Evolutionary conservation across 2,113 vertebrate species (phyloP), one percentile per base, ranked within the genome.

Genomic region (Ptyas mucosa): DNA sequence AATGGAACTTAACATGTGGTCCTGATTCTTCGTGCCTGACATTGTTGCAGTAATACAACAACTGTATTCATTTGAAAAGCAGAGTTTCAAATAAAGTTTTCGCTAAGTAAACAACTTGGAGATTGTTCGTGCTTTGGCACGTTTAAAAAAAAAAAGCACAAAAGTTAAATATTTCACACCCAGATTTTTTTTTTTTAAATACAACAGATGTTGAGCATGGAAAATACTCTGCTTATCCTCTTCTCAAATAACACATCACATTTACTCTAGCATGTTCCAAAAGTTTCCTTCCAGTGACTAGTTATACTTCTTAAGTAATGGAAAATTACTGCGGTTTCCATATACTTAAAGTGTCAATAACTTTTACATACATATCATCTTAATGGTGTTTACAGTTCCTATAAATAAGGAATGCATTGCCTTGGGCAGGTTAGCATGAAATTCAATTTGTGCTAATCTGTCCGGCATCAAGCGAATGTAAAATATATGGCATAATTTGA

Each of bases 361-460:
- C 64, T 21, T 34, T 49, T 88, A 95, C 92, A 90, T 90, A 49
- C 91, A 90, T 90, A 52, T 81, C 94, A 95, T 64, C 43, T 93
- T 96, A 95, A 95, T 94, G 93, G 54, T 92, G 89, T 90, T 39
- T 87, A 94, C 91, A 96, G 87, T 94, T 96, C 94, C 94, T 97
- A 92, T 95, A 96, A 95, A 92, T 91, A 12, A 2, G 64, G 29
- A 90, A 15, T 43, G 92, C 15, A 88, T 94, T 94, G 91, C 91
- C 57, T 51, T 94, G 46, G 93, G 92, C 93, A 95, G 94, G 52
- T 93, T 93, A 96, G 94, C 95, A 92, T 95, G 92, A 96, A 96
- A 96, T 96, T 96, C 91, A 94, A 92, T 96, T 96, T 95, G 43
- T 52, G n/a, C 46, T 95, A 86, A 93, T 95, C 91, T 95, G 61